Evolutionary conservation across 2,113 vertebrate genomes (phyloP), one percentile per base, ranked within the genome.

Genomic region (Heptranchias perlo): DNA sequence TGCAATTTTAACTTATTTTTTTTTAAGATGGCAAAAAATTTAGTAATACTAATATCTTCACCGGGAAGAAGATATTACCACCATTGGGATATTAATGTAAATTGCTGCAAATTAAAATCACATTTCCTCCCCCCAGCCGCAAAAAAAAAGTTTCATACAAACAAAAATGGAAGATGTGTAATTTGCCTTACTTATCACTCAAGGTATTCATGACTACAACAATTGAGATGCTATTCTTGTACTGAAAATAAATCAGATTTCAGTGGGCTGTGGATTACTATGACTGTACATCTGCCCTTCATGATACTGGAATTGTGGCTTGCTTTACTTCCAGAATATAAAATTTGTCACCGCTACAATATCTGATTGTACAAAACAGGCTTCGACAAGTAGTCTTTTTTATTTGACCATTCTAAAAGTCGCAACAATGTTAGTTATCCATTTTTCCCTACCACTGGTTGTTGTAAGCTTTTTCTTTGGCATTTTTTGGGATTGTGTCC

Each of bases 391-490:
- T 95, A 95, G 16, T 95, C 64, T 67, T 18, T 65, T 67, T 49
- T 47, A 87, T 21, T 52, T 69, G 65, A 69, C 47, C 39, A n/a
- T 95, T 95, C 94, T 69, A 78, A 97, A n/a, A 96, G 95, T 96
- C 97, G 97, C 96, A 96, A 96, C 96, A 96, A 96, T 86, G 86
- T 62, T 96, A 96, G 96, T 89, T 96, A 96, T 96, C 82, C 96
- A 96, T 96, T 96, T 96, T 44, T 58, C 96, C 96, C 97, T 97
- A 96, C 97, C 96, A 96, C 96, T 97, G 97, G 97, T 97, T 96
- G 98, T 97, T 96, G 97, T 96, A 96, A 97, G 96, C 97, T 97
- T 98, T 98, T 97, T 98, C 99, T 99, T 99, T 99, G 99, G 99
- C 99, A 98, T 99, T 97, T 97, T 95, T 97, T 97, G 97, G 97